Conservation (phyloP, 2,797 vertebrate species). For the Trachurus trachurus region DNA sequence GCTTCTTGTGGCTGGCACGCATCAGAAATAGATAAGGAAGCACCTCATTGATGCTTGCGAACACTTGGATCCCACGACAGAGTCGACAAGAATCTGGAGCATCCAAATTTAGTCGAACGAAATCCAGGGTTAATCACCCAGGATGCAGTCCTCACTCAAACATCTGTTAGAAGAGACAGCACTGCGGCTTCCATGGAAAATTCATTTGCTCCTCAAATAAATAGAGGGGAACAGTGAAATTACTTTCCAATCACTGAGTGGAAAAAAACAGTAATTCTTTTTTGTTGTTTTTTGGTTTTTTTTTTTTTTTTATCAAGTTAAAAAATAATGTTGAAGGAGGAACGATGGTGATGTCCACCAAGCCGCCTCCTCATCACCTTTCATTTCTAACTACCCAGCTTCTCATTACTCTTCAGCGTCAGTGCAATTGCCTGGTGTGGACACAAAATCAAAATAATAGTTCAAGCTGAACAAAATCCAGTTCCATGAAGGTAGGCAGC, state of each 20-base stretch:
- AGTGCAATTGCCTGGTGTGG: conserved; percentile 27
- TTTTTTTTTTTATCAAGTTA: conserved; percentile 46
- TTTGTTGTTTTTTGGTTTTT: no score
- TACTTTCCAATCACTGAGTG: conserved; percentile 48
- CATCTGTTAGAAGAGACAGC: conserved; percentile 69
- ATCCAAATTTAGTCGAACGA: conserved; percentile 81
- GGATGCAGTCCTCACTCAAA: conserved; percentile 67
- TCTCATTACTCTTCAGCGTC: conserved; percentile 27
- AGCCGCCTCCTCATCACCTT: conserved; percentile 11
- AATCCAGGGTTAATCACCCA: conserved; percentile 82
- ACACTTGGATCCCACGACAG: conserved; percentile 59
- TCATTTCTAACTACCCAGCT: conserved; percentile 30
- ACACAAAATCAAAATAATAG: conserved; percentile 31
- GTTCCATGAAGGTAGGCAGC: conserved; percentile 14
- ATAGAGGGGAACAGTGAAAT: conserved; percentile 49
- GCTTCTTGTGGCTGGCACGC: conserved; percentile 46
- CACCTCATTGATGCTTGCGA: conserved; percentile 46
- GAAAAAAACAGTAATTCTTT: conserved; percentile 36
- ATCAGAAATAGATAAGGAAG: conserved; percentile 71
- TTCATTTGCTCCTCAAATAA: conserved; percentile 66
- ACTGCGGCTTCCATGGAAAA: conserved; percentile 52
- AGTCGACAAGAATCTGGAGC: conserved; percentile 76
- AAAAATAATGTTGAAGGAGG: conserved; percentile 43
- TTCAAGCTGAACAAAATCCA: conserved; percentile 30
- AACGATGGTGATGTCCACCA: conserved; percentile 23